These are phyloP conservation scores for Bombus superbus DNA, from an alignment of 1,140 invertebrate species.

Conservation along the genomic window DNA sequence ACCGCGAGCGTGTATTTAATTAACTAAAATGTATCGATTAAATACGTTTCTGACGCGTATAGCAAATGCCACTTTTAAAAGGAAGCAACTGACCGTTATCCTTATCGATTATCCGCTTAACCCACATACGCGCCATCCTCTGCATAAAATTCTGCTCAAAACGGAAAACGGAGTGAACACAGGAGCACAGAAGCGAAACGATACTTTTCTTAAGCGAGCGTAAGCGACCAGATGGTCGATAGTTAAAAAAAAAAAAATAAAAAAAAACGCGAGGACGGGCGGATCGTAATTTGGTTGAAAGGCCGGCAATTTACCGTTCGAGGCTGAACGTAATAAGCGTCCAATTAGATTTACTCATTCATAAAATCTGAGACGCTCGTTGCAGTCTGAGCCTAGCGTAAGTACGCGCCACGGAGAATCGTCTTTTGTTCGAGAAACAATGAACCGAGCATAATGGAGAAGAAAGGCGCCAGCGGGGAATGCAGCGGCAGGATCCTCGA, in stretches of 20 bases:
- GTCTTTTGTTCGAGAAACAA: conserved; percentile 66
- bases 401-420: conserved; percentile 39
- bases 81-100: no score
- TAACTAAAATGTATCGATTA: no score
- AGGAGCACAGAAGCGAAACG: background rate
- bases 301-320: background rate
- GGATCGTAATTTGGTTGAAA: conserved; percentile 38
- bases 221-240: background rate
- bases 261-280: background rate
- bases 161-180: no score
- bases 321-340: conserved; percentile 48
- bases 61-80: no score
- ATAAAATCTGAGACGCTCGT: conserved; percentile 51
- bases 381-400: background rate
- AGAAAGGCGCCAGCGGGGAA: conserved; percentile 22
- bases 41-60: no score
- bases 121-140: no score
- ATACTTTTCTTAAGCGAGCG: background rate
- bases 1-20: no score
- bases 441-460: conserved; percentile 55
- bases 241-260: background rate
- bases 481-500: conserved; percentile 32
- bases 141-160: no score
- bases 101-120: no score
- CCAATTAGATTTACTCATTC: conserved; percentile 61